These are phyloP conservation scores for Tholera decimalis DNA, from an alignment of 2,888 invertebrate species.

Conservation along the genomic window DNA sequence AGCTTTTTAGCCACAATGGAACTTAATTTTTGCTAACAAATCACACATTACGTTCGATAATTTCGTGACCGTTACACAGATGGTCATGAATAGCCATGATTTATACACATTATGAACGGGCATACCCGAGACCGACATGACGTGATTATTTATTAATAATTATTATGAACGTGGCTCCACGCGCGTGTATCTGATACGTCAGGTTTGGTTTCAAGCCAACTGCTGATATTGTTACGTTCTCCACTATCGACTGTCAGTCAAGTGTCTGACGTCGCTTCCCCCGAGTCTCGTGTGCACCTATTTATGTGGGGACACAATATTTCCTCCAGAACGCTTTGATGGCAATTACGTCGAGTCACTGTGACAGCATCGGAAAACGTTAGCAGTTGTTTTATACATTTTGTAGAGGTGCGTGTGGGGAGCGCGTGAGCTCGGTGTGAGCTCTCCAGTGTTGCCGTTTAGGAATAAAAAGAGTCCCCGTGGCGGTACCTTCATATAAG, in stretches of 20 bases:
- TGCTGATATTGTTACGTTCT: constrained; percentile 26
- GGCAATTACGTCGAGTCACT: constrained; percentile 32
- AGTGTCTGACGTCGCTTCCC: constrained; percentile 21
- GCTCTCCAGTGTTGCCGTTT: not conserved
- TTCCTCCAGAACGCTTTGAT: constrained; percentile 27
- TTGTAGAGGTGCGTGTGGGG: constrained; percentile 6
- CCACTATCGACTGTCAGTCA: constrained; percentile 30
- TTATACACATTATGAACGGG: not conserved
- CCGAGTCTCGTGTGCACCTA: constrained; percentile 10
- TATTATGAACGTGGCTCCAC: constrained; percentile 22
- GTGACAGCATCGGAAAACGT: constrained; percentile 38
- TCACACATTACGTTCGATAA: not conserved
- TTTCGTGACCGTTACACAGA: constrained; percentile 9
- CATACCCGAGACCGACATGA: not conserved
- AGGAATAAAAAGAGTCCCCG: no score
- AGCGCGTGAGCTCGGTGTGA: constrained; percentile 2
- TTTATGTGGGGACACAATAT: constrained; percentile 19
- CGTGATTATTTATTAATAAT: constrained; percentile 8
- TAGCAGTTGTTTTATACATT: constrained; percentile 34
- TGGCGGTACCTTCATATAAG: no score
- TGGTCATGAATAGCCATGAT: not conserved
- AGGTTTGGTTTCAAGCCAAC: constrained; percentile 42
- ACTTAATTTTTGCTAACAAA: not conserved
- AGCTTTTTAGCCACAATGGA: not conserved
- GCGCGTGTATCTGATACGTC: constrained; percentile 31